Conservation (phyloP, 2,888 invertebrate genomes). For the Tricholauxania praeusta region DNA sequence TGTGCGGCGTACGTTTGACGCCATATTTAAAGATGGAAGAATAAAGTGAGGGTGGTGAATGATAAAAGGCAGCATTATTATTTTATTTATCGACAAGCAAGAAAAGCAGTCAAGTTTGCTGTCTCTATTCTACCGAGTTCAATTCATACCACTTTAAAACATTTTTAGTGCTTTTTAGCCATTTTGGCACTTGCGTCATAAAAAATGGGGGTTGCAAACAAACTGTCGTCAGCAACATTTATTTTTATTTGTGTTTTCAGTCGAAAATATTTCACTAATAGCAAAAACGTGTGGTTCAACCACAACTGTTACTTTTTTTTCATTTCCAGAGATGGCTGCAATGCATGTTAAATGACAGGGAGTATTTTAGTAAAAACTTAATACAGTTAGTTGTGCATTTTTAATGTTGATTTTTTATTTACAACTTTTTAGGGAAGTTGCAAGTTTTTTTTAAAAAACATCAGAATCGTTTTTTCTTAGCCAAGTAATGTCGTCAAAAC, state of each 20-base stretch:
- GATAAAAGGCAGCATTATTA: not conserved
- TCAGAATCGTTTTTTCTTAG: not conserved
- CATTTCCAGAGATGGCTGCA: not conserved
- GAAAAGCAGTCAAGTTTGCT: slow-evolving; percentile 15
- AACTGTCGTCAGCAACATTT: slow-evolving; percentile 2
- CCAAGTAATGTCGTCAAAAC: not conserved
- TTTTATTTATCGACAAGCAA: not conserved
- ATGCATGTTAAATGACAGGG: too few species aligned
- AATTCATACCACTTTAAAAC: not conserved
- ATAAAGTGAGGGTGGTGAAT: not conserved
- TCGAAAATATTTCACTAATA: slow-evolving; percentile 10
- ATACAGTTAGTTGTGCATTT: slow-evolving; percentile 56
- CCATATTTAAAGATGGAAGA: not conserved
- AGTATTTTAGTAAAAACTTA: slow-evolving; percentile 41
- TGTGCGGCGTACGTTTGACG: not conserved
- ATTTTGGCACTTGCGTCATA: slow-evolving; percentile 25
- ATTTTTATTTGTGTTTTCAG: slow-evolving; percentile 13
- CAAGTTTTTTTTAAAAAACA: too few species aligned
- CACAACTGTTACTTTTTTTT: not conserved
- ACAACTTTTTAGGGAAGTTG: not conserved
- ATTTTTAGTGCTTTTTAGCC: slow-evolving; percentile 23
- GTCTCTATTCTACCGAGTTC: not conserved
- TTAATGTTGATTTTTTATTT: slow-evolving; percentile 50
- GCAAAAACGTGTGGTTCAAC: slow-evolving; percentile 25
- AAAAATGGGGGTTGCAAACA: slow-evolving; percentile 31